Base-by-base conservation (phyloP, 1,140 invertebrate genomes). In the Harlomillsia oculata region DNA sequence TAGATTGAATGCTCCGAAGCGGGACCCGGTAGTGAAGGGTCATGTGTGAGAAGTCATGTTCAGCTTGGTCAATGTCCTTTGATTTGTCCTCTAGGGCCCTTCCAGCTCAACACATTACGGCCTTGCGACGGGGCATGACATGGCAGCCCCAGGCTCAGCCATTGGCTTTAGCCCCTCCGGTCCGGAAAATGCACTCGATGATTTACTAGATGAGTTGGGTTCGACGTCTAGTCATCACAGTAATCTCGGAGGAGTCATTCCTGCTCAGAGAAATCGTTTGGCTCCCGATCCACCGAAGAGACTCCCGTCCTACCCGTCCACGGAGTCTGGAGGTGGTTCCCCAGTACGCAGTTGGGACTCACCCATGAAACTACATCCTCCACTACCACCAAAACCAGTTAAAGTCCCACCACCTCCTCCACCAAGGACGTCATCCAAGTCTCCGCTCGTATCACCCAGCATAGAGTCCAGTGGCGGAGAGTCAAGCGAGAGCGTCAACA, bases 141-240 rank as follows among this genome's bases (percentile, higher is more conserved):
- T 21, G n/a, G 14, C 21, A 26, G 36, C 36, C 60, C 56, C 50
- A 48, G 60, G 53, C 57, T 59, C 34, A 56, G 56, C 41, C 76
- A 75, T 70, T 78, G 75, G 72, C 78, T 72, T 30, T 36, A n/a
- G 66, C 75, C 76, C 69, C 72, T 71, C 81, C 75, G 80, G 83
- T 78, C 75, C 82, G 78, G 87, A 90, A 82, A 91, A 89, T 82
- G 85, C 87, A 80, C 85, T 92, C 82, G 88, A 93, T 82, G 85
- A 86, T 82, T 73, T 93, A 82, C 72, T 93, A 87, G 87, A 91
- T 70, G 89, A 93, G 72, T 76, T 91, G 44, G 85, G 45, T 32
- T 28, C 45, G 90, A 70, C 89, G 87, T 9, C 89, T 89, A 14
- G 18, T 18, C n/a, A n/a, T n/a, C n/a, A n/a, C n/a, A 9, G 28